Evolutionary conservation across 2,888 invertebrate genomes (phyloP).

Genomic region (Mimachlamys varia): DNA sequence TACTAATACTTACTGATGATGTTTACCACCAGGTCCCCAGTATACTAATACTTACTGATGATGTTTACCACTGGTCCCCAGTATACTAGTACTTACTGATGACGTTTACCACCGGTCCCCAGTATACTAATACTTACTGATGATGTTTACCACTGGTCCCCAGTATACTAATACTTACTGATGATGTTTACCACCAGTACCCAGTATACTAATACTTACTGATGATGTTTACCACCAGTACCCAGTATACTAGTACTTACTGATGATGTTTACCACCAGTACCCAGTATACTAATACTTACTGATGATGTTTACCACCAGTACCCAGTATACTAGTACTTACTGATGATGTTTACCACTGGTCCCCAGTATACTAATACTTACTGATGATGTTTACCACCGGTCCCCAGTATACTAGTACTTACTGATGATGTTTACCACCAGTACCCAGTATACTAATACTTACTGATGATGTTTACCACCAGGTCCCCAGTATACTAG

Average conservation of each 20-base stretch:
- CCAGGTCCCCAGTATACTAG: not conserved
- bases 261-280: not conserved
- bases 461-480: constrained; percentile 13
- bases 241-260: not conserved
- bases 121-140: not conserved
- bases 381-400: not conserved
- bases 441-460: not conserved
- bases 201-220: not conserved
- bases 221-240: not conserved
- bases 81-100: not conserved
- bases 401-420: not conserved
- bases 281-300: not conserved
- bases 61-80: not conserved
- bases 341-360: constrained; percentile 6
- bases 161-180: not conserved
- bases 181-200: not conserved
- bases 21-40: not conserved
- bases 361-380: not conserved
- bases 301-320: not conserved
- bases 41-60: not conserved
- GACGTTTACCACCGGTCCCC: not conserved
- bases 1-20: not conserved
- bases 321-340: not conserved
- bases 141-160: not conserved
- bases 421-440: not conserved